phyloP scores from a whole-genome alignment of 2,888 invertebrate species.

The Cosmia pyralina region DNA sequence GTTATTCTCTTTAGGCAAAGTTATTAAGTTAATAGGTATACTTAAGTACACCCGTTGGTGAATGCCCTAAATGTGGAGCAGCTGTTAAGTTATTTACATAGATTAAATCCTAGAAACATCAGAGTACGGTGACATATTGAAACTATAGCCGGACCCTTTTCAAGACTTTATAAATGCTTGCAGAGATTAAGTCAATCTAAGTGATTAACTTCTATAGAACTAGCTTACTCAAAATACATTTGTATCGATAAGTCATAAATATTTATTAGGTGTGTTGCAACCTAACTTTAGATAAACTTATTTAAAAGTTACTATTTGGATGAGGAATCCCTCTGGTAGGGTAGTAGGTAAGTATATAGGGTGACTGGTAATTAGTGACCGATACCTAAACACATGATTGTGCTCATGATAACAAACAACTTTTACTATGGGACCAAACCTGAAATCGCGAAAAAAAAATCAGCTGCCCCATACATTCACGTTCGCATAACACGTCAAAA shows the following conservation, averaged over 20 bases:
- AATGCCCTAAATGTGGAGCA: not conserved
- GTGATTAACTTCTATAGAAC: not conserved
- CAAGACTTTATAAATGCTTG: slow-evolving; percentile 3
- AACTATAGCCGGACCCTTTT: slow-evolving; percentile 3
- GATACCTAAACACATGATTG: too few species aligned
- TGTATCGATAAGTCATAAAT: not conserved
- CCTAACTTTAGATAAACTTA: not conserved
- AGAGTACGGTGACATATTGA: not conserved
- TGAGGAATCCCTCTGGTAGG: not conserved
- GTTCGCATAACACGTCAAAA: too few species aligned
- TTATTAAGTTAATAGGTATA: not conserved
- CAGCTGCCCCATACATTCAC: too few species aligned
- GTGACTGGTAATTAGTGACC: too few species aligned
- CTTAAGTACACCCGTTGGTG: not conserved
- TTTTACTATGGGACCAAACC: too few species aligned
- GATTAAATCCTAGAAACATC: slow-evolving; percentile 1
- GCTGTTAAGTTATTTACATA: not conserved
- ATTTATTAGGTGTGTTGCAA: not conserved
- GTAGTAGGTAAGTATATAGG: too few species aligned
- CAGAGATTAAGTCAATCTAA: not conserved
- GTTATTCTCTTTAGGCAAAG: not conserved
- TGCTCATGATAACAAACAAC: too few species aligned
- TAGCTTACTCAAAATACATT: not conserved
- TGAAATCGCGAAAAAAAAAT: too few species aligned
- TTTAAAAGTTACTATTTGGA: not conserved